Conservation (phyloP, 2,113 vertebrate species). For the Amazona guildingii region DNA sequence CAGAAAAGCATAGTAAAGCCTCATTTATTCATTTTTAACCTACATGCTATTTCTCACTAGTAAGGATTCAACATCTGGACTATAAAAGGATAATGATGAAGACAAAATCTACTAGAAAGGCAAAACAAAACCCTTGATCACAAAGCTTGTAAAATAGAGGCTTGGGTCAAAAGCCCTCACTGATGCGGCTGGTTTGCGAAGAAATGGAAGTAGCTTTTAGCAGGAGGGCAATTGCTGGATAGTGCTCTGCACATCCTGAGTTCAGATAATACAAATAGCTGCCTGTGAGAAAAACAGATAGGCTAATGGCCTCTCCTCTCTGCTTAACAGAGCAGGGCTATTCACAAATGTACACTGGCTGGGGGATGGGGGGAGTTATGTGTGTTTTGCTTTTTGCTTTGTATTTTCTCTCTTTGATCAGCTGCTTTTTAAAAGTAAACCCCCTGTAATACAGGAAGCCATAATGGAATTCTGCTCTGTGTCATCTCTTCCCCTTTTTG, state of each 20-base stretch:
- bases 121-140: not conserved
- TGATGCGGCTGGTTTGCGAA: not conserved
- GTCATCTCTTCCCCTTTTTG: not conserved
- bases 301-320: not conserved
- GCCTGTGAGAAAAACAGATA: not conserved
- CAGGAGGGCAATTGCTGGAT: not conserved
- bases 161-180: not conserved
- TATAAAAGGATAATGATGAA: not conserved
- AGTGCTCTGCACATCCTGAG: not conserved
- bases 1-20: not conserved
- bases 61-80: not conserved
- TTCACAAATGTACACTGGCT: not conserved
- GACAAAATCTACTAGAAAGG: not conserved
- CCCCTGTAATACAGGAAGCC: not conserved
- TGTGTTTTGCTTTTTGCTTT: not conserved
- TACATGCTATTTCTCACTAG: not conserved
- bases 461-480: not conserved
- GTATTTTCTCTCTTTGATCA: not conserved
- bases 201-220: not conserved
- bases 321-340: not conserved
- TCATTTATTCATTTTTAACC: not conserved
- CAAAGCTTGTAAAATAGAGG: not conserved
- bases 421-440: not conserved
- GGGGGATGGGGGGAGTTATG: fast-evolving
- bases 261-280: not conserved